Conservation (phyloP, 2,113 vertebrate genomes). For the Prunella fulvescens region DNA sequence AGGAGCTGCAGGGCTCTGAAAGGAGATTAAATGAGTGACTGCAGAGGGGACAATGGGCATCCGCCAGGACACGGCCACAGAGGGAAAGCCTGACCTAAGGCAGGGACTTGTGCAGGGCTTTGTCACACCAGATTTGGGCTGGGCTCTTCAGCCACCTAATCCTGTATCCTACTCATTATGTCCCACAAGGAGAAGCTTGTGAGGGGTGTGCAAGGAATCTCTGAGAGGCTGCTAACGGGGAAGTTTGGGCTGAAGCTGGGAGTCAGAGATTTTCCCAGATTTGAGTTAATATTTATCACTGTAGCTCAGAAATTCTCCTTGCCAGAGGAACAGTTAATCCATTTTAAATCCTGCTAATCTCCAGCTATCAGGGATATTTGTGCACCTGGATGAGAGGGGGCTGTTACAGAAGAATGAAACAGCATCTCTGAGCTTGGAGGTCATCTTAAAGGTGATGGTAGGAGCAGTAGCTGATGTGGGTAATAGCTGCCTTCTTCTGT, state of each 20-base stretch:
- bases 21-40: background rate
- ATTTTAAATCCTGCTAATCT: background rate
- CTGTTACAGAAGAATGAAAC: background rate
- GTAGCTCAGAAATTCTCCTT: background rate
- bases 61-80: background rate
- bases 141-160: background rate
- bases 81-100: background rate
- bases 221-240: fast-evolving
- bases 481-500: background rate
- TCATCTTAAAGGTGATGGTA: background rate
- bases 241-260: background rate
- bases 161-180: background rate
- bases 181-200: background rate
- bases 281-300: background rate
- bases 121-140: background rate
- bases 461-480: background rate
- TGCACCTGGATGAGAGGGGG: background rate
- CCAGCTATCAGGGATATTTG: background rate
- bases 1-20: background rate
- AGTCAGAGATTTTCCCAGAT: background rate
- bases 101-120: background rate
- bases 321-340: background rate
- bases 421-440: background rate
- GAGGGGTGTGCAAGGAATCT: background rate
- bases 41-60: background rate